Conservation (phyloP, 1,140 invertebrate genomes). For the Diorhabda elongata region DNA sequence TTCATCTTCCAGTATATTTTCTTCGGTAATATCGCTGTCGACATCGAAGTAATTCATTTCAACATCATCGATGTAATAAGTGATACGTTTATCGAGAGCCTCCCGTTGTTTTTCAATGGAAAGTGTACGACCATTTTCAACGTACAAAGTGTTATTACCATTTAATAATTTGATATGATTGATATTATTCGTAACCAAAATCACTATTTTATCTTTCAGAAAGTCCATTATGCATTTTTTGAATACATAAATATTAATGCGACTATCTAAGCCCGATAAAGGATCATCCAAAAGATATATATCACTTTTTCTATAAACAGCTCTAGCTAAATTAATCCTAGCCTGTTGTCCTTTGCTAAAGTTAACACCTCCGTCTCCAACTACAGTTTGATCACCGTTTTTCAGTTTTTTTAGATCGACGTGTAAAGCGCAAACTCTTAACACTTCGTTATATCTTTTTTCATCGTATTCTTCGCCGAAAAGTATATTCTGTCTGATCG, state of each 20-base stretch:
- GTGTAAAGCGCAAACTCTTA: slow-evolving; percentile 33
- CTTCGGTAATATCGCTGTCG: background rate
- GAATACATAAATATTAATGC: slow-evolving; percentile 76
- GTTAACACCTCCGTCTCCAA: slow-evolving; percentile 76
- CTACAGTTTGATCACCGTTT: slow-evolving; percentile 67
- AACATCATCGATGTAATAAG: slow-evolving; percentile 30
- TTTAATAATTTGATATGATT: slow-evolving; percentile 29
- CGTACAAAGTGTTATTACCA: slow-evolving; percentile 23
- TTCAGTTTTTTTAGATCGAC: slow-evolving; percentile 32
- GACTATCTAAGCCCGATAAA: slow-evolving; percentile 75
- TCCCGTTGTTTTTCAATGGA: slow-evolving; percentile 26
- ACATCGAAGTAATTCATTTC: slow-evolving; percentile 3
- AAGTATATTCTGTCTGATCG: slow-evolving; percentile 59
- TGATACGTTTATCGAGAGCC: slow-evolving; percentile 29
- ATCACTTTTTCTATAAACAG: slow-evolving; percentile 73
- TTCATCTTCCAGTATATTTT: slow-evolving; percentile 4
- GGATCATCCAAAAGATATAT: slow-evolving; percentile 83
- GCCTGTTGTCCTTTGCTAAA: slow-evolving; percentile 86
- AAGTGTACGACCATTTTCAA: slow-evolving; percentile 27
- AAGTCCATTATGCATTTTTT: slow-evolving; percentile 66
- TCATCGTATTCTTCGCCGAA: slow-evolving; percentile 52
- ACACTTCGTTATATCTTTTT: slow-evolving; percentile 56
- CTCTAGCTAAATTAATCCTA: slow-evolving; percentile 80
- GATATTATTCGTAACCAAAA: slow-evolving; percentile 75
- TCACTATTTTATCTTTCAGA: slow-evolving; percentile 64